Conservation (phyloP, 92 coral and sea anemone species). For the Micromussa lordhowensis region DNA sequence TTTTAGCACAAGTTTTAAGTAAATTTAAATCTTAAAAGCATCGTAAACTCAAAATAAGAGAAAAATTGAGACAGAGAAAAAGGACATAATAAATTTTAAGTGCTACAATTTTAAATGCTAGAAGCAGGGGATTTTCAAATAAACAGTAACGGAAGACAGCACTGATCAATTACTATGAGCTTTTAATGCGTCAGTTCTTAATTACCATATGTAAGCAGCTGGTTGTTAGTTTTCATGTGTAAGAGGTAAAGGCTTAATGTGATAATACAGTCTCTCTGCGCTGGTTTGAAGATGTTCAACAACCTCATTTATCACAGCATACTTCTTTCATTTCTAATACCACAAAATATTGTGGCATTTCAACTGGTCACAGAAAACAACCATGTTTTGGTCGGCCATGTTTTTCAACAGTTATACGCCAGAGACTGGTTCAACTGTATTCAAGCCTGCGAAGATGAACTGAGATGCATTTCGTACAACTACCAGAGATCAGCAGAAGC, state of each 20-base stretch:
- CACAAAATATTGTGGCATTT: not conserved
- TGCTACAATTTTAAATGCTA: not conserved
- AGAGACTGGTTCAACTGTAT: too few species aligned
- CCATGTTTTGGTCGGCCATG: constrained; percentile 11
- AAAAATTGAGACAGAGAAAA: not conserved
- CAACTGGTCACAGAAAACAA: constrained; percentile 12
- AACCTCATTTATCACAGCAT: not conserved
- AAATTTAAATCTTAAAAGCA: too few species aligned
- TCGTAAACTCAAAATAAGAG: too few species aligned
- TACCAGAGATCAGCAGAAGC: constrained; percentile 23
- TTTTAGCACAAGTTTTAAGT: too few species aligned
- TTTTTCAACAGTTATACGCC: too few species aligned
- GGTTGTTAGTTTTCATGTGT: not conserved
- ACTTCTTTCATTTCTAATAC: not conserved
- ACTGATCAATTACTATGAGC: too few species aligned
- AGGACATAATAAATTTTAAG: not conserved
- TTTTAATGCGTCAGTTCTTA: too few species aligned
- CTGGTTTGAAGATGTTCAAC: not conserved
- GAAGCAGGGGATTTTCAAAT: too few species aligned
- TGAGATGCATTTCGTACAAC: constrained; percentile 53
- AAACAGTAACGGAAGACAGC: too few species aligned
- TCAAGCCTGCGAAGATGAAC: too few species aligned
- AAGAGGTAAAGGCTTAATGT: not conserved
- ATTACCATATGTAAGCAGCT: too few species aligned
- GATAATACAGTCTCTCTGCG: not conserved